phyloP scores from a whole-genome alignment of 2,113 vertebrate species.

The Xiphias gladius region DNA sequence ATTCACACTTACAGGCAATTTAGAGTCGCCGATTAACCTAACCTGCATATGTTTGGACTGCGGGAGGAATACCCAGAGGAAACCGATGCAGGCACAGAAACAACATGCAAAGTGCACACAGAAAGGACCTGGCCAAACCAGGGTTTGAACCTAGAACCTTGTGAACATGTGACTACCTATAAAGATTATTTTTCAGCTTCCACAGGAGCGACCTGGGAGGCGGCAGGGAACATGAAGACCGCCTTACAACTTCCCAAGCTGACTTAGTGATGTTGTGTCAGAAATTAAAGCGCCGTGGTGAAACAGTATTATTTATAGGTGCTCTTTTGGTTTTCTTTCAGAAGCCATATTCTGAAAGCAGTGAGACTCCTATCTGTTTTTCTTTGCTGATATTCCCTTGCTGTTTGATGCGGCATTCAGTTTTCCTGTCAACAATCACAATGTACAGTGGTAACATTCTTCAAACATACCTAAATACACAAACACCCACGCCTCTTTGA shows the following conservation, averaged over 20 bases:
- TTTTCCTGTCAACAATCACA: conserved; percentile 74
- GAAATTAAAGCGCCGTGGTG: conserved; percentile 54
- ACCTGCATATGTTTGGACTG: no score
- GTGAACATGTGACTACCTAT: not conserved
- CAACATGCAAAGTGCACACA: no score
- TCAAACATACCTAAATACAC: conserved; percentile 73
- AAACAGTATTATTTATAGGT: conserved; percentile 61
- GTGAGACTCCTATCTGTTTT: conserved; percentile 66
- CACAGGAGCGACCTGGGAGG: not conserved
- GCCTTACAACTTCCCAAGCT: conserved; percentile 56
- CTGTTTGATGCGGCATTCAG: conserved; percentile 62
- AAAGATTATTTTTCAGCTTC: not conserved
- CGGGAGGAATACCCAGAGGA: no score
- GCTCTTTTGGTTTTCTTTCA: conserved; percentile 52
- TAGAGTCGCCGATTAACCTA: no score
- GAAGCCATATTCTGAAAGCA: conserved; percentile 56
- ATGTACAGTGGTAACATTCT: conserved; percentile 76
- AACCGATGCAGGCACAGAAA: no score
- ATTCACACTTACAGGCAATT: no score
- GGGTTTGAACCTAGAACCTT: no score
- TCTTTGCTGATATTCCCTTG: conserved; percentile 50
- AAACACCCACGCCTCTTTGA: conserved; percentile 65
- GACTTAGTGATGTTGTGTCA: conserved; percentile 48
- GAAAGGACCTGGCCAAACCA: no score
- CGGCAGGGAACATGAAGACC: not conserved